Conservation (phyloP, 2,888 invertebrate genomes). For the Taphrorychus bicolor region DNA sequence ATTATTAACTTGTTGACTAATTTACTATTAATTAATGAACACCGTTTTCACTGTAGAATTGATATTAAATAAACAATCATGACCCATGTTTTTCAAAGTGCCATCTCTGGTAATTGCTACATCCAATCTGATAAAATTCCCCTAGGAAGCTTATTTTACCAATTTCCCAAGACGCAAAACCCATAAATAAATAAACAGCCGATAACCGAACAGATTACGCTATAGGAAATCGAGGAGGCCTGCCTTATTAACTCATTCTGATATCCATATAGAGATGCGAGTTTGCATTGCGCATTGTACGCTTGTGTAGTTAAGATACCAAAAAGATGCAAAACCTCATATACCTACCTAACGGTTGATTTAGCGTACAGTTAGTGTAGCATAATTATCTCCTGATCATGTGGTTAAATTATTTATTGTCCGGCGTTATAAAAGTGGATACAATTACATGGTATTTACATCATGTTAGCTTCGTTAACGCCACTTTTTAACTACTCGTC, state of each 20-base stretch:
- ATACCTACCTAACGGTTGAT: conserved; percentile 23
- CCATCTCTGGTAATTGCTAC: background rate
- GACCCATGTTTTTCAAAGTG: too few species aligned
- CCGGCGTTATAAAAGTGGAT: background rate
- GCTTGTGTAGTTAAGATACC: conserved; percentile 9
- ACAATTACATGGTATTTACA: background rate
- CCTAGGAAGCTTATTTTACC: background rate
- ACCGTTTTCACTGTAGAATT: too few species aligned
- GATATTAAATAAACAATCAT: too few species aligned
- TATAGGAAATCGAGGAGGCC: conserved; percentile 8
- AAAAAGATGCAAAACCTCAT: conserved; percentile 29
- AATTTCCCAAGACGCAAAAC: conserved; percentile 2
- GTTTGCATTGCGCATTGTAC: conserved; percentile 8
- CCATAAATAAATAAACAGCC: conserved; percentile 9
- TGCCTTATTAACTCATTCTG: conserved; percentile 15
- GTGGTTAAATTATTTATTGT: background rate
- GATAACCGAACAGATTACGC: conserved; percentile 10
- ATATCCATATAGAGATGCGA: conserved; percentile 17
- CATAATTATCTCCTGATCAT: conserved; percentile 16
- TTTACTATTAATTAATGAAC: too few species aligned
- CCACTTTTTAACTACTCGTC: too few species aligned
- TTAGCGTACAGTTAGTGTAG: conserved; percentile 23
- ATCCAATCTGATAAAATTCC: background rate
- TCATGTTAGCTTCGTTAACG: too few species aligned
- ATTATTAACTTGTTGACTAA: too few species aligned